A percentile compares a stretch with the other conserved stretches of the same genome.
phyloP scores from a whole-genome alignment of 2,113 vertebrate genomes.

The Rhinogobius similis region DNA sequence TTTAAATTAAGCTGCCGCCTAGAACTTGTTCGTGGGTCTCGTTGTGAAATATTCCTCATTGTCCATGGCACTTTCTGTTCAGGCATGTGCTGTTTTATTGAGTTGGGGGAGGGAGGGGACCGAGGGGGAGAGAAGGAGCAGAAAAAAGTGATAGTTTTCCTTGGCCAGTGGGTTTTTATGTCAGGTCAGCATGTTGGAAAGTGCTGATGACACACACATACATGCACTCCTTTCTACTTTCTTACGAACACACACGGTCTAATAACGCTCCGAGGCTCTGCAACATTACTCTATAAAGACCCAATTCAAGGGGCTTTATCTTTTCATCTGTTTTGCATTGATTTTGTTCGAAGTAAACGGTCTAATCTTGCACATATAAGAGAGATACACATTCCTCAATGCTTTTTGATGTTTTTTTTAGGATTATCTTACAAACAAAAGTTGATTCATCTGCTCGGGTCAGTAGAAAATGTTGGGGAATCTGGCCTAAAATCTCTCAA shows the following conservation, averaged over 20 bases:
- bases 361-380: neutral
- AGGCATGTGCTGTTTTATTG: conserved; percentile 37
- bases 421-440: neutral
- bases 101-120: conserved; percentile 12
- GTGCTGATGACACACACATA: conserved; percentile 60
- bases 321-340: conserved; percentile 4
- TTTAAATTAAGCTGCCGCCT: too few relatives aligned
- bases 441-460: neutral
- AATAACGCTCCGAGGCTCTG: neutral
- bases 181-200: conserved; percentile 71
- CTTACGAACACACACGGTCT: neutral
- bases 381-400: neutral
- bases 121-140: neutral
- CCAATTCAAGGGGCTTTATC: neutral
- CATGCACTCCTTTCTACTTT: conserved; percentile 14
- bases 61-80: conserved; percentile 8
- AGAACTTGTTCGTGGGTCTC: too few relatives aligned
- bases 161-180: conserved; percentile 48
- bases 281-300: neutral
- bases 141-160: conserved; percentile 44
- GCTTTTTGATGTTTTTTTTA: neutral
- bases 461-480: neutral
- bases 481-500: neutral
- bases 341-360: neutral
- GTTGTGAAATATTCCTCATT: neutral